Evolutionary conservation across 2,888 invertebrate species (phyloP).

Genomic region (Metallyticus violacea): DNA sequence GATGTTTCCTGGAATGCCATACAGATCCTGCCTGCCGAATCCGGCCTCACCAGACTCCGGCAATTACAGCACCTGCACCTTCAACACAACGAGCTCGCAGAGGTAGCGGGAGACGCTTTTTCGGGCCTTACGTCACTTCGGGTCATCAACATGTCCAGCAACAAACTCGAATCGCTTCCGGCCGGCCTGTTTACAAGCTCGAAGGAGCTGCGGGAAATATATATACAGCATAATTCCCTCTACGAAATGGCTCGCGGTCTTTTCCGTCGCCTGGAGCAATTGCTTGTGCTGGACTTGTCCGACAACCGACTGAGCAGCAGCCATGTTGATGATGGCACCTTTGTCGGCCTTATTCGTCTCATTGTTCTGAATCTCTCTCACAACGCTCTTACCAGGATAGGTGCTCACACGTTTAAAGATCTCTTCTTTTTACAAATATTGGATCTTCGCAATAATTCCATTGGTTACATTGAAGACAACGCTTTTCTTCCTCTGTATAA

Average conservation of each 20-base stretch:
- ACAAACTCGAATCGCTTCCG: slow-evolving; percentile 76
- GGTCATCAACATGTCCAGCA: slow-evolving; percentile 82
- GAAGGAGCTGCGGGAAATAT: slow-evolving; percentile 77
- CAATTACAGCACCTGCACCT: slow-evolving; percentile 76
- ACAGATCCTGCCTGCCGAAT: slow-evolving; percentile 66
- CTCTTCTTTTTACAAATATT: slow-evolving; percentile 82
- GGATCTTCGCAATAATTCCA: slow-evolving; percentile 81
- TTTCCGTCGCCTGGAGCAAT: slow-evolving; percentile 79
- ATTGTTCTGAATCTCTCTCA: slow-evolving; percentile 83
- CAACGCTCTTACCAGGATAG: slow-evolving; percentile 80
- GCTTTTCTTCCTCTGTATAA: slow-evolving; percentile 86
- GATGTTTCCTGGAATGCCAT: slow-evolving; percentile 82
- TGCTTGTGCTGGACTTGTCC: slow-evolving; percentile 79
- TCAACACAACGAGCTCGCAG: slow-evolving; percentile 79
- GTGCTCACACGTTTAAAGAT: slow-evolving; percentile 81
- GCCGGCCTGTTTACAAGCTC: slow-evolving; percentile 78
- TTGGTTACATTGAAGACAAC: slow-evolving; percentile 84
- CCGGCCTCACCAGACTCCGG: slow-evolving; percentile 70
- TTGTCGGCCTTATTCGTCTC: slow-evolving; percentile 78
- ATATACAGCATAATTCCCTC: slow-evolving; percentile 80
- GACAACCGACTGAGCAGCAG: slow-evolving; percentile 82
- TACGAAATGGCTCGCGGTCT: slow-evolving; percentile 78
- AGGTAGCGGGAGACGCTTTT: slow-evolving; percentile 75
- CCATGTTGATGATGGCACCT: slow-evolving; percentile 80
- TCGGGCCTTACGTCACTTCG: slow-evolving; percentile 75